These are phyloP conservation scores for Cyrtodaria siliqua DNA, from an alignment of 2,888 invertebrate genomes.

Conservation along the genomic window DNA sequence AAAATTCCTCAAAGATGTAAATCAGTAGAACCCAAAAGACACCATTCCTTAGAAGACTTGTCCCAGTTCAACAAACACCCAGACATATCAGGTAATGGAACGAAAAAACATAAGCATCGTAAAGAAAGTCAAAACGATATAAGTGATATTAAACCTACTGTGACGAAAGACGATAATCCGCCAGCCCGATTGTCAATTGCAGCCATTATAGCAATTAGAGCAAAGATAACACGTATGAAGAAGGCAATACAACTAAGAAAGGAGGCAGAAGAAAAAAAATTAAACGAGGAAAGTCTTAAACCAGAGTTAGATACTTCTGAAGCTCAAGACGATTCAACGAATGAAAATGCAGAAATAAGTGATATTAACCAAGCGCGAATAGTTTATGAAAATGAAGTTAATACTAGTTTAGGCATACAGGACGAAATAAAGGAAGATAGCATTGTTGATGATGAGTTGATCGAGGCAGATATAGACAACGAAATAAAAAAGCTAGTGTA, in stretches of 20 bases:
- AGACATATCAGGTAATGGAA: constrained; percentile 4
- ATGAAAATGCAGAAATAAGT: constrained; percentile 9
- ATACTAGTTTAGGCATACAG: constrained; percentile 66
- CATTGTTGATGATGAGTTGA: constrained; percentile 2
- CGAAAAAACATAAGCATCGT: not conserved
- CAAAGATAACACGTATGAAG: constrained; percentile 53
- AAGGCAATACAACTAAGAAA: constrained; percentile 49
- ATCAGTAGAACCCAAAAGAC: not conserved
- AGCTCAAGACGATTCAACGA: constrained; percentile 7
- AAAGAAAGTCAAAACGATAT: not conserved
- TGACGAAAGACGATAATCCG: constrained; percentile 16
- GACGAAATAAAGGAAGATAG: constrained; percentile 16
- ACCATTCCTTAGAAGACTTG: too few relatives aligned
- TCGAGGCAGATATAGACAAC: constrained; percentile 51
- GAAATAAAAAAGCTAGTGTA: constrained; percentile 65
- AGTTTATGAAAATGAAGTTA: constrained; percentile 77
- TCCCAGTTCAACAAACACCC: not conserved
- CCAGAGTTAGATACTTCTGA: constrained; percentile 9
- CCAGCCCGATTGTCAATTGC: constrained; percentile 55
- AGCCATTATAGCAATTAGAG: constrained; percentile 58
- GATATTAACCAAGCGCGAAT: constrained; percentile 62
- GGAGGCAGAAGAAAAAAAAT: constrained; percentile 20
- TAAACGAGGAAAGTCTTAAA: constrained; percentile 7
- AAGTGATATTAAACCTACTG: not conserved
- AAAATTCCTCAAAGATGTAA: not conserved